Evolutionary conservation across 2,113 vertebrate genomes (phyloP).

Genomic region (Charina bottae): DNA sequence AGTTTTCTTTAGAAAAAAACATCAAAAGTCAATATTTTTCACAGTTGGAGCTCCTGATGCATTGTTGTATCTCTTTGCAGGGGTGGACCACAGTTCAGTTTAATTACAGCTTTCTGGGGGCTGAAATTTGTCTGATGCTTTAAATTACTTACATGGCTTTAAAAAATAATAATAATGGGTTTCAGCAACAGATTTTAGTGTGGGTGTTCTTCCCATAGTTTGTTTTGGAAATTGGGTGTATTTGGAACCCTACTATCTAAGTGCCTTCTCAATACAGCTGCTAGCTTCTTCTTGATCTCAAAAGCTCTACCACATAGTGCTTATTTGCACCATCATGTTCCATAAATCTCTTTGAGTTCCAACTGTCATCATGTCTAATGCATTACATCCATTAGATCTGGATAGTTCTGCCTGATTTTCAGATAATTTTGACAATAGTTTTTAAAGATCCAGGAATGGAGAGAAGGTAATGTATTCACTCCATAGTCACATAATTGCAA

Average conservation of each 20-base stretch:
- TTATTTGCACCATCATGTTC: neutral
- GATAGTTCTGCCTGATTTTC: neutral
- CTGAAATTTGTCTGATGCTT: conserved; percentile 21
- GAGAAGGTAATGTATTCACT: neutral
- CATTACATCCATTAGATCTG: neutral
- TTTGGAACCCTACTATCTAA: neutral
- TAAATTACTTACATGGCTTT: conserved; percentile 1
- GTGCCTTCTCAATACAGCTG: neutral
- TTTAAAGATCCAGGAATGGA: neutral
- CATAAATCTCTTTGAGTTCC: neutral
- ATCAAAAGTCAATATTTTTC: neutral
- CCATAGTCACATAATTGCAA: neutral
- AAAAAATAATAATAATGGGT: neutral
- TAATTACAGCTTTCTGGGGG: neutral
- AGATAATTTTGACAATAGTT: neutral
- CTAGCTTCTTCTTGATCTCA: neutral
- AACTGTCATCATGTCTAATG: neutral
- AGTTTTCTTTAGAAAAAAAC: rapidly evolving
- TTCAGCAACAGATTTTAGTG: conserved; percentile 7
- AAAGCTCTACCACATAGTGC: neutral
- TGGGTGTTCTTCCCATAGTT: conserved; percentile 13
- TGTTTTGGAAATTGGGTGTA: neutral
- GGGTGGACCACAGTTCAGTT: neutral
- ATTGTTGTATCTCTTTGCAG: neutral
- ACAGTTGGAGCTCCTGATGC: neutral